These are phyloP conservation scores for Ceratoteleas bidentatus DNA, from an alignment of 1,140 invertebrate species.

Conservation along the genomic window DNA sequence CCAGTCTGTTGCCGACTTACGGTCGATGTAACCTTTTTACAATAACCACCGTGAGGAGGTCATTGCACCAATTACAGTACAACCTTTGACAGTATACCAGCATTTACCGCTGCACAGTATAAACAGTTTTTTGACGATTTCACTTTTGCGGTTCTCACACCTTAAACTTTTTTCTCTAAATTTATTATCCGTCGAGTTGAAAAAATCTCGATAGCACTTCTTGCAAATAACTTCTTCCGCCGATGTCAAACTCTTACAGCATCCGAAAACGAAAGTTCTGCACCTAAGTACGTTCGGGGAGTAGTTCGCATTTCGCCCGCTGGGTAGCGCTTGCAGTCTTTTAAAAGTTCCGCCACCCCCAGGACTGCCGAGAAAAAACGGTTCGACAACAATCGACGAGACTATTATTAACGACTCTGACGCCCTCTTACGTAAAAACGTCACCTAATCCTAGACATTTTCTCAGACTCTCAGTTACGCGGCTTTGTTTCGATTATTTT, in stretches of 20 bases:
- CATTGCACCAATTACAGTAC: too few relatives aligned
- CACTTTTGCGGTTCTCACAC: too few relatives aligned
- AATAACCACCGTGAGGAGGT: too few relatives aligned
- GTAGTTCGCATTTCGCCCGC: neutral
- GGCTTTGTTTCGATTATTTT: neutral
- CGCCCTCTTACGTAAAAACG: neutral
- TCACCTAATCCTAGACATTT: neutral
- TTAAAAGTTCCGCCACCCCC: neutral
- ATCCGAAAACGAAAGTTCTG: neutral
- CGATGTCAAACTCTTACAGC: neutral
- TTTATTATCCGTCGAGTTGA: too few relatives aligned
- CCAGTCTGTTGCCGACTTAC: too few relatives aligned
- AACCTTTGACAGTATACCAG: too few relatives aligned
- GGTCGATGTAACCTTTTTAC: too few relatives aligned
- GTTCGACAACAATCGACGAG: neutral
- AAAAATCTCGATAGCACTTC: too few relatives aligned
- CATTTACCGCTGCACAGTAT: too few relatives aligned
- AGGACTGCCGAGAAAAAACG: neutral
- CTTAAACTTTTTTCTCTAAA: too few relatives aligned
- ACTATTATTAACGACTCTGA: too few relatives aligned
- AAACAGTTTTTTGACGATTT: too few relatives aligned
- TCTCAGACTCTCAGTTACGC: neutral
- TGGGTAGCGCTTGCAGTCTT: neutral
- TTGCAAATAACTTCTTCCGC: neutral
- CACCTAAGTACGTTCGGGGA: neutral